Conservation (phyloP, 2,888 invertebrate species). For the Cerceris rybyensis region DNA sequence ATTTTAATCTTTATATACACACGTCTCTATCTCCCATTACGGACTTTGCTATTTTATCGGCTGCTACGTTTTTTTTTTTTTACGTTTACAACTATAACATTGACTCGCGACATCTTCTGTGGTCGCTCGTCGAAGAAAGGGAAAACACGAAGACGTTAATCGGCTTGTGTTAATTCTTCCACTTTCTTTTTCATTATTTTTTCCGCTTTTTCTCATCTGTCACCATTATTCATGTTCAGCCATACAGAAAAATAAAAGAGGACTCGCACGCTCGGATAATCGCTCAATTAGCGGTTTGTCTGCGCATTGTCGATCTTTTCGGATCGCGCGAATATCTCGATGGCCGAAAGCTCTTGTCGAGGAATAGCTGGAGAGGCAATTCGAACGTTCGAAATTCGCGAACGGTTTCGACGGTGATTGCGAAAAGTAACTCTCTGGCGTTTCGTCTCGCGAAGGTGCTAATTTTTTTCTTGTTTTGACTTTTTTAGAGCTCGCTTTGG, state of each 20-base stretch:
- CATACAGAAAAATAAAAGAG: conserved; percentile 36
- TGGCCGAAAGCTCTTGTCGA: conserved; percentile 36
- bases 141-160: too few species aligned
- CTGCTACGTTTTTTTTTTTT: conserved; percentile 47
- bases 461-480: conserved; percentile 1
- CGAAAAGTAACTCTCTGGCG: conserved; percentile 32
- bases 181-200: neutral
- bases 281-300: conserved; percentile 31
- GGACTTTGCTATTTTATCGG: conserved; percentile 66
- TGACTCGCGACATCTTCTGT: conserved; percentile 48
- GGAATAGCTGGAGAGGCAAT: conserved; percentile 23
- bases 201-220: neutral
- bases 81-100: conserved; percentile 62
- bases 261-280: conserved; percentile 42
- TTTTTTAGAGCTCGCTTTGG: neutral
- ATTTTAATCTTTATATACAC: conserved; percentile 73
- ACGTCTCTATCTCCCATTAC: conserved; percentile 66
- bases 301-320: conserved; percentile 27
- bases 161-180: conserved; percentile 3
- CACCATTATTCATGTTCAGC: conserved; percentile 11
- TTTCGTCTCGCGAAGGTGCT: neutral
- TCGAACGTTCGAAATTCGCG: conserved; percentile 16
- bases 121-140: neutral
- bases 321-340: conserved; percentile 30
- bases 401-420: conserved; percentile 26